Evolutionary conservation across 2,888 invertebrate species (phyloP).

Genomic region (Trachelus stipa): DNA sequence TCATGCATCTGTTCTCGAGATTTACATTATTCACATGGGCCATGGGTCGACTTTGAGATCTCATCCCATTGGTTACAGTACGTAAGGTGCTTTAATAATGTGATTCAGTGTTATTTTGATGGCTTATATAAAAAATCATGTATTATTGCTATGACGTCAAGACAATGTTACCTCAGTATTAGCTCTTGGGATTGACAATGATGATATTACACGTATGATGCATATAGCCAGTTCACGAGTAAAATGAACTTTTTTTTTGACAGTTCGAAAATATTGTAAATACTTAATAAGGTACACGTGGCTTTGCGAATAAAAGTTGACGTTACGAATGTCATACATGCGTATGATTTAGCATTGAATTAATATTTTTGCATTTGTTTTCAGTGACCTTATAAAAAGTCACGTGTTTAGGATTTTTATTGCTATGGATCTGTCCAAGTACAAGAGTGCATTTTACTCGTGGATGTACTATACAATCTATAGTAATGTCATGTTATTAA

Average conservation of each 20-base stretch:
- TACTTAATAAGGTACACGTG: no score
- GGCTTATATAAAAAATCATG: background rate
- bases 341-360: background rate
- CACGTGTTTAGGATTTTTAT: background rate
- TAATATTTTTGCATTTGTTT: background rate
- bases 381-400: no score
- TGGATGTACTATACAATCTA: constrained; percentile 4
- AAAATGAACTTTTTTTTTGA: background rate
- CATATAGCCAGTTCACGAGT: background rate
- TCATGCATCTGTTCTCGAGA: background rate
- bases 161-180: background rate
- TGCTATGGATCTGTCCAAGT: background rate
- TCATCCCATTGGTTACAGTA: background rate
- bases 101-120: background rate
- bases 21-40: background rate
- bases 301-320: no score
- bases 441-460: background rate
- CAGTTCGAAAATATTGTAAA: no score
- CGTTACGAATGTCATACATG: background rate
- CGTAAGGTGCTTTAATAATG: background rate
- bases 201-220: background rate
- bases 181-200: background rate
- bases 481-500: background rate
- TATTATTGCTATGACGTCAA: background rate
- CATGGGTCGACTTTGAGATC: background rate